Evolutionary conservation across 2,888 invertebrate genomes (phyloP), one percentile per base, ranked within the genome.

Genomic region (Limenitis camilla): DNA sequence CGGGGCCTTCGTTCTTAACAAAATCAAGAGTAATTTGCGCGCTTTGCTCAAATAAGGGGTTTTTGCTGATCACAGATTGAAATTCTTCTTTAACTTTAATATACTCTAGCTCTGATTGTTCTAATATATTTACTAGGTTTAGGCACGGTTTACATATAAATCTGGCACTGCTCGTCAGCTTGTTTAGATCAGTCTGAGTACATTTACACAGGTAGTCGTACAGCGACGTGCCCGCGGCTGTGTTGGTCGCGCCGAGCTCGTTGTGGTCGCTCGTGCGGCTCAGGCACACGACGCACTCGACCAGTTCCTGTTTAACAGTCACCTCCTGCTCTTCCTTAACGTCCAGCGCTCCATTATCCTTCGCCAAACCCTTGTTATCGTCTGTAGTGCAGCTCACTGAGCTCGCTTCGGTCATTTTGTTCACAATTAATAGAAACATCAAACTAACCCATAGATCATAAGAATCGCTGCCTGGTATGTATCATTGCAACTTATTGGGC

Each of bases 21-120:
- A 64, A 9, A 53, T 78, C 81, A 4, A 67, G 52, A 51, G 77
- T 78, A 5, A 78, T 69, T 9, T 19, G 19, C 19, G 65, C 33
- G 0, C 63, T 44, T 29, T 72, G 54, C 28, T 54, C 53, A 7
- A 55, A n/a, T 2, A 84, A 61, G 1, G 85, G 85, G 58, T 84
- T 86, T 61, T 80, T 81, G 48, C 68, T 78, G 19, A 86, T 67
- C 11, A 85, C 78, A 28, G 75, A 69, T 54, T 80, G 81, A 60
- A 86, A 84, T 6, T 78, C 66, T 42, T 80, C 78, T 56, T 79
- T 82, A 31, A 83, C 58, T 60, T 80, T 81, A 33, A 67, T 36
- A 52, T 84, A 86, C 56, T 84, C 83, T 10, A 76, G 56, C 62
- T 85, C 85, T 2, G 85, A 78, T 41, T 74, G 76, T 60, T 86